phyloP scores from a whole-genome alignment of 2,797 vertebrate species.

The Gambelia wislizenii region DNA sequence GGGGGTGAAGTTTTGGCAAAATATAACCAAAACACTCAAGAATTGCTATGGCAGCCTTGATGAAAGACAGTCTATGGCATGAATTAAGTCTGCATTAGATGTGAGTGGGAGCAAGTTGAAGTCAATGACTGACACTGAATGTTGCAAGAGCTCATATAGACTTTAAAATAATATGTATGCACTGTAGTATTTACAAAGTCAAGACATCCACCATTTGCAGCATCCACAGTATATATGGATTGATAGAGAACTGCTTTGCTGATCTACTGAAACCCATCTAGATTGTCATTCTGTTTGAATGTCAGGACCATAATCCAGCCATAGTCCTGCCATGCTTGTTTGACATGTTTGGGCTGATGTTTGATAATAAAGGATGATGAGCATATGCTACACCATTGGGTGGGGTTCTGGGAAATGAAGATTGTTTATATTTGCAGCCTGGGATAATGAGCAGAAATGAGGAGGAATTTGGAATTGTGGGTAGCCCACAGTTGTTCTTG shows the following conservation, averaged over 20 bases:
- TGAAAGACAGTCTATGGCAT: conserved; percentile 19
- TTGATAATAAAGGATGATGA: too few relatives aligned
- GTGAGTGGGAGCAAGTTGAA: conserved; percentile 38
- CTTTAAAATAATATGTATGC: conserved; percentile 2
- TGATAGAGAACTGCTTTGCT: neutral
- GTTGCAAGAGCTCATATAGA: conserved; percentile 32
- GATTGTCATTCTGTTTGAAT: neutral
- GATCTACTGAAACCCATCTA: neutral
- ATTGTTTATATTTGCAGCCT: too few relatives aligned
- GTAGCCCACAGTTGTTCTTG: too few relatives aligned
- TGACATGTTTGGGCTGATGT: too few relatives aligned
- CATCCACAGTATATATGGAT: neutral
- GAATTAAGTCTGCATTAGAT: conserved; percentile 40
- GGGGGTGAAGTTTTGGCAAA: conserved; percentile 48
- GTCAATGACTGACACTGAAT: conserved; percentile 27
- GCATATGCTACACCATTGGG: too few relatives aligned
- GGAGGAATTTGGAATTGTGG: too few relatives aligned
- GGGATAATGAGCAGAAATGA: too few relatives aligned
- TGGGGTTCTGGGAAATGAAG: too few relatives aligned
- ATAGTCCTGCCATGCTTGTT: too few relatives aligned
- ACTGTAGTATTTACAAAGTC: conserved; percentile 11
- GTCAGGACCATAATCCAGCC: too few relatives aligned
- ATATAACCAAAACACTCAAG: conserved; percentile 55
- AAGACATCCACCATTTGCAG: conserved; percentile 11
- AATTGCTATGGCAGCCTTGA: conserved; percentile 41